These are phyloP conservation scores for Drosophila yakuba DNA, from an alignment of 1,140 invertebrate genomes.

Conservation along the genomic window DNA sequence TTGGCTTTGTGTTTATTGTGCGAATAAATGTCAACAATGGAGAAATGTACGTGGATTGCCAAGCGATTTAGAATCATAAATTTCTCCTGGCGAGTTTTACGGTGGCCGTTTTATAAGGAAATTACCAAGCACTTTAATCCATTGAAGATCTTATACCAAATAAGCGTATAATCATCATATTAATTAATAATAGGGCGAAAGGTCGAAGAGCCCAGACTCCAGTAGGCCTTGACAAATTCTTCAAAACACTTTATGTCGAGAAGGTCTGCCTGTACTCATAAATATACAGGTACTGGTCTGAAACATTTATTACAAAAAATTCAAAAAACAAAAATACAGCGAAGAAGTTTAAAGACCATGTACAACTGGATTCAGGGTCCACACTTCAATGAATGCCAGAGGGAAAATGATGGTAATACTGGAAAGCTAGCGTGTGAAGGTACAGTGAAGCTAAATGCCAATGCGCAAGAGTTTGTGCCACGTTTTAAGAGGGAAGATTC, in stretches of 20 bases:
- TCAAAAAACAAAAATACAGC: background rate
- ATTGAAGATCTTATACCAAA: too few relatives aligned
- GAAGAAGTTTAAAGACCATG: conserved; percentile 22
- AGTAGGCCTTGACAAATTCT: background rate
- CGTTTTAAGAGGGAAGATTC: conserved; percentile 1
- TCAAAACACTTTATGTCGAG: background rate
- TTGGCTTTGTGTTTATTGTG: conserved; percentile 60
- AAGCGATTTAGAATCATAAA: conserved; percentile 29
- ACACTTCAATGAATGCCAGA: conserved; percentile 15
- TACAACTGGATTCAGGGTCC: conserved; percentile 26
- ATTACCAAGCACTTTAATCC: background rate
- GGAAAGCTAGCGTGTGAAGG: background rate
- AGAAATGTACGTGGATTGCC: conserved; percentile 32
- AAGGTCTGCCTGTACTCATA: conserved; percentile 1
- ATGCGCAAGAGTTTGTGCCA: conserved; percentile 43
- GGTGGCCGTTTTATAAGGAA: background rate
- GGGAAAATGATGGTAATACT: too few relatives aligned
- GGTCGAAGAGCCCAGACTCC: background rate
- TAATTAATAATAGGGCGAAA: background rate
- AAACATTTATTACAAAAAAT: conserved; percentile 23
- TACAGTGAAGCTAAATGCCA: conserved; percentile 26
- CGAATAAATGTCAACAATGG: conserved; percentile 64
- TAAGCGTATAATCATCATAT: too few relatives aligned
- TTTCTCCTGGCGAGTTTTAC: background rate
- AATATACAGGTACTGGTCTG: conserved; percentile 5